A percentile compares a stretch with the other conserved stretches of the same genome.
phyloP scores from a whole-genome alignment of 2,888 invertebrate species.

The Clanis bilineata region DNA sequence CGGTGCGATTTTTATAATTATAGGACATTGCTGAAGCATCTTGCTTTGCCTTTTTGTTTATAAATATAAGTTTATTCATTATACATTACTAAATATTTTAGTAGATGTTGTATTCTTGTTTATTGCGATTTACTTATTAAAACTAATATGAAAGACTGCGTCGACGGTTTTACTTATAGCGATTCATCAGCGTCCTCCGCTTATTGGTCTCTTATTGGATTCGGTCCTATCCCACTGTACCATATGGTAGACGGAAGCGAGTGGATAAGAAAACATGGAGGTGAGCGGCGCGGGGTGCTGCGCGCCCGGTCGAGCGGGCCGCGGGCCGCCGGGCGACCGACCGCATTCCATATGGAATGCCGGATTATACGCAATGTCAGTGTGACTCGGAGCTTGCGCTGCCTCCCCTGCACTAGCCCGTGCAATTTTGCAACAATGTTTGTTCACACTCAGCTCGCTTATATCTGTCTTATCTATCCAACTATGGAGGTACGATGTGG shows the following conservation, averaged over 20 bases:
- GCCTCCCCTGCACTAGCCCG: constrained; percentile 42
- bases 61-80: not conserved
- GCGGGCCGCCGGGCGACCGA: constrained; percentile 76
- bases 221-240: constrained; percentile 68
- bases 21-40: constrained; percentile 19
- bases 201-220: constrained; percentile 58
- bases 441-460: constrained; percentile 14
- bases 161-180: not conserved
- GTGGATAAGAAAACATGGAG: constrained; percentile 74
- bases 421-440: constrained; percentile 54
- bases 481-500: constrained; percentile 42
- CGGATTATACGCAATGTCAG: constrained; percentile 80
- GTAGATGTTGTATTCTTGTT: not conserved
- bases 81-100: not conserved
- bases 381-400: constrained; percentile 61
- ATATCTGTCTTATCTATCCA: constrained; percentile 1
- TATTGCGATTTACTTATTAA: not conserved
- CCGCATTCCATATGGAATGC: constrained; percentile 81
- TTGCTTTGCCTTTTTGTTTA: constrained; percentile 17
- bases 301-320: constrained; percentile 64
- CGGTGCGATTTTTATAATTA: constrained; percentile 35
- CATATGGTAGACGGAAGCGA: constrained; percentile 75
- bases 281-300: constrained; percentile 65
- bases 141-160: not conserved
- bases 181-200: not conserved